phyloP scores from a whole-genome alignment of 2,797 vertebrate species.

The Tokudaia muenninki region DNA sequence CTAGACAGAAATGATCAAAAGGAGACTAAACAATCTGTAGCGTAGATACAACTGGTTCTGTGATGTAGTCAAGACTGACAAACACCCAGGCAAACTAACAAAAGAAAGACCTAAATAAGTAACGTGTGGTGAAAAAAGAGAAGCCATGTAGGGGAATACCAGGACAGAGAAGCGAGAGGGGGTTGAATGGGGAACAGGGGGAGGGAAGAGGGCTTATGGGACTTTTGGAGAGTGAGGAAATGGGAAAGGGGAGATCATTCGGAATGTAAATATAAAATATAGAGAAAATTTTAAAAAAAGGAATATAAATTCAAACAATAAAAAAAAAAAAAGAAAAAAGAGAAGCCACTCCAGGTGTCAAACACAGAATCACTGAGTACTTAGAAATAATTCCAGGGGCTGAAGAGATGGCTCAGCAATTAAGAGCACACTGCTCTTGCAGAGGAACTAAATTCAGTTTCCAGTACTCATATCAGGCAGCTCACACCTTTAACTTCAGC shows the following conservation, averaged over 20 bases:
- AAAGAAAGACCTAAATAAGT: background rate
- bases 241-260: no score
- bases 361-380: background rate
- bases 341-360: background rate
- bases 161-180: no score
- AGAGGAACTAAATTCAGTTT: background rate
- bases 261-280: no score
- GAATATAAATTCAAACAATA: no score
- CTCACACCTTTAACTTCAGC: background rate
- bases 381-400: background rate
- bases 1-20: background rate
- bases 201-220: no score
- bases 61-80: background rate
- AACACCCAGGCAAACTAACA: background rate
- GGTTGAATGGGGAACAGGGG: no score
- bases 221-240: no score
- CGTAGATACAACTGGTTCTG: background rate
- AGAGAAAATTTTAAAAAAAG: no score
- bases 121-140: background rate
- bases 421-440: background rate
- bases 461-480: background rate
- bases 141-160: background rate
- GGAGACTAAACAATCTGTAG: background rate
- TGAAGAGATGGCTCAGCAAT: background rate
- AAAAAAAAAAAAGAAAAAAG: background rate